Base-by-base conservation (phyloP, 2,113 vertebrate species). In the Hippoglossus stenolepis region DNA sequence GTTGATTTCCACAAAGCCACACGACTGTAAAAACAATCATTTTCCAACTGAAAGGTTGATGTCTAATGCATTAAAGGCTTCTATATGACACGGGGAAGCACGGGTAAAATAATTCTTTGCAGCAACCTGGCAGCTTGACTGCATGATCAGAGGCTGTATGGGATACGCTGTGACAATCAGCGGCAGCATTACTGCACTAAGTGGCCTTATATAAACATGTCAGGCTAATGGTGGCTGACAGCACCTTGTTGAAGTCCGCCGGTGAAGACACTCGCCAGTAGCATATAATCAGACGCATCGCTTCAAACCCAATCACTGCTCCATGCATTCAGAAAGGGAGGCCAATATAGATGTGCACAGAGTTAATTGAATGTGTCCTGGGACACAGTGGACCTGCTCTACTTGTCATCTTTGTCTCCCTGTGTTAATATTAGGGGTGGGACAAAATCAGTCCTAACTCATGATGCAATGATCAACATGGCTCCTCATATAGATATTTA, bases 191-290 rank as follows among this genome's bases (percentile, higher is more conserved):
- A 51, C 51, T 45, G 77, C 47, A 63, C 60, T 79, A 75, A 82
- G 74, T 83, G 72, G 65, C 77, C 80, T 79, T 85, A 77, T 14
- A 70, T 72, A 53, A 85, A 56, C 66, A 85, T 28, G 73, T 70
- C 77, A 77, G 24, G 59, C 47, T 82, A 84, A 86, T 81, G 67
- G 38, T 64, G 75, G 69, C 68, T 85, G 87, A 88, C 82, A 81
- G 73, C 18, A n/a, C 51, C 51, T 53, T n/a, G 51, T 53, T 53
- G 20, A 53, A 53, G 51, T 53, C 51, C 51, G 20, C 17, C 20
- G 57, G 45, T 38, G 69, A 81, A 65, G 53, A 73, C 54, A 51
- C 62, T 73, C 58, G 61, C 64, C 65, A 65, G 45, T 64, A 73
- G 58, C 17, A 54, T 18, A 56, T n/a, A 51, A 75, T 70, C 58